These are phyloP conservation scores for Botia kubotai DNA, from an alignment of 2,797 vertebrate genomes.

Conservation along the genomic window DNA sequence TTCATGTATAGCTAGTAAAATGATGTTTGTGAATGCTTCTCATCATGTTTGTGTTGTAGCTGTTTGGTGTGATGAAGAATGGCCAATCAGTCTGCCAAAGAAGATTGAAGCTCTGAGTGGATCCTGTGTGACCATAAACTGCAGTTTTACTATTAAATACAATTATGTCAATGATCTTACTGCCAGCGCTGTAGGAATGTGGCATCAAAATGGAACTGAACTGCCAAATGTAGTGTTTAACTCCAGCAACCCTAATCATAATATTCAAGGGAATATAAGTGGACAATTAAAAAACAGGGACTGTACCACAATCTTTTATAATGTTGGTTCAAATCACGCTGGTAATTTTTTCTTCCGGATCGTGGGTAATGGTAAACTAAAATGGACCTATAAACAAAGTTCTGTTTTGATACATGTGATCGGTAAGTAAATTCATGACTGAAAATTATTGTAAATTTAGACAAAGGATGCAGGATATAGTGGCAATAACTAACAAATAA, in stretches of 20 bases:
- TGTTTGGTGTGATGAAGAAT: constrained; percentile 21
- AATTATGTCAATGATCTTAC: background rate
- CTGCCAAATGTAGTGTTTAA: background rate
- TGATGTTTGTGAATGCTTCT: background rate
- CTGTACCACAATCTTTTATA: constrained; percentile 14
- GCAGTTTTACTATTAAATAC: background rate
- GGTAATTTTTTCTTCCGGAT: background rate
- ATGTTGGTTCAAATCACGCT: background rate
- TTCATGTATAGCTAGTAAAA: background rate
- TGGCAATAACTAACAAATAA: no score
- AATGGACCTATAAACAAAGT: background rate
- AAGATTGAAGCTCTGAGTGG: constrained; percentile 34
- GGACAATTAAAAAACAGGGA: background rate
- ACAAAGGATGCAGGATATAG: background rate
- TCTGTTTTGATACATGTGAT: background rate
- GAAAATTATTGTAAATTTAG: background rate
- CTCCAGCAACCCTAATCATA: background rate
- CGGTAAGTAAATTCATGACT: constrained; percentile 24
- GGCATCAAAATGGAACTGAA: background rate
- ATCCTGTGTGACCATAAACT: constrained; percentile 37
- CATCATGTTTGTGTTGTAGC: constrained; percentile 22
- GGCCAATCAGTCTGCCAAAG: constrained; percentile 19
- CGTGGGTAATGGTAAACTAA: background rate
- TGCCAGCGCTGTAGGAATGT: background rate
- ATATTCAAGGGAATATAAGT: background rate